Base-by-base conservation (phyloP, 2,797 vertebrate species). In the Pempheris klunzingeri region DNA sequence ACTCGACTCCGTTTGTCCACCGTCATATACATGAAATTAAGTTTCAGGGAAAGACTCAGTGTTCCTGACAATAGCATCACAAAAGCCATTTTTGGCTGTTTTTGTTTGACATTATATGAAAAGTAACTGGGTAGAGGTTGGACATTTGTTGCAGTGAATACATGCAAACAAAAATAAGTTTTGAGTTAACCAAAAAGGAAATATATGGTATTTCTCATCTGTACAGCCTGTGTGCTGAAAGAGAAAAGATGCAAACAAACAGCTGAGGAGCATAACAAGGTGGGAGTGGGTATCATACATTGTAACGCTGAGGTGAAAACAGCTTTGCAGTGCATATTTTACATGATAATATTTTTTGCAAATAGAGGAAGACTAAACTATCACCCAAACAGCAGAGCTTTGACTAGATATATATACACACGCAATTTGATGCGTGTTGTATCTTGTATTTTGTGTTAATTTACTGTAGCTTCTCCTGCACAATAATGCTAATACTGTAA, bases 1-100 rank as follows among this genome's bases (percentile, higher is more conserved):
- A 71, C 30, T 18, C 36, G 4, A 14, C 39, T 44, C 39, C n/a
- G 36, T 79, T 68, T 44, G 53, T 74, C 66, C 77, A 72, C 53
- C 49, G 73, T 74, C 17, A 7, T 55, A 43, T 74, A 68, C 36
- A 36, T 34, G 52, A 65, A 77, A 75, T 44, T 5, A 74, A 38
- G 53, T 62, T 79, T 81, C 30, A n/a, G n/a, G n/a, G n/a, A n/a
- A n/a, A 66, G 28, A 68, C 30, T 55, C 26, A 5, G 28, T 32
- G 43, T 49, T 67, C 12, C n/a, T 62, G 55, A 55, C 41, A 61
- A 15, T 11, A 20, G 32, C 7, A 8, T 50, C 3, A 53, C 13
- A 65, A 55, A 53, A 67, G 43, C n/a, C n/a, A n/a, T n/a, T 26
- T 44, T 5, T 30, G 36, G 5, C 5, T 3, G 0, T 34, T 11